phyloP scores from a whole-genome alignment of 2,797 vertebrate genomes.

The Valencia hispanica region DNA sequence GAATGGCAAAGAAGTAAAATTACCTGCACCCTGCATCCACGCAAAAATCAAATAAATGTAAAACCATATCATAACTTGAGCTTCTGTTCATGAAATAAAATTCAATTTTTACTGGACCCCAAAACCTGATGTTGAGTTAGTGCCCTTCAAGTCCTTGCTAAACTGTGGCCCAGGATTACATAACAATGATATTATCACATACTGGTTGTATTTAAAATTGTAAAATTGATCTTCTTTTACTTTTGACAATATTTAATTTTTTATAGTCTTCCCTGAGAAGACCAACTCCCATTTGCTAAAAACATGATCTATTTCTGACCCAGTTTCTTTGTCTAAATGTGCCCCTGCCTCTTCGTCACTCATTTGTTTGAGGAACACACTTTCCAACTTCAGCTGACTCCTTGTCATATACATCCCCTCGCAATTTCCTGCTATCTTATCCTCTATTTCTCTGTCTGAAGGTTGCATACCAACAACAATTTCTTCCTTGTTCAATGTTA shows the following conservation, averaged over 20 bases:
- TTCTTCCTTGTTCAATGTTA: neutral
- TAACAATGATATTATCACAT: neutral
- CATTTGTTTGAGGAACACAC: conserved; percentile 53
- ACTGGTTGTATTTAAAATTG: neutral
- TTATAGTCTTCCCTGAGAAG: conserved; percentile 48
- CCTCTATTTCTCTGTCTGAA: conserved; percentile 11
- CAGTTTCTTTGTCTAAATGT: neutral
- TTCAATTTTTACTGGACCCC: neutral
- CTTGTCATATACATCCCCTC: conserved; percentile 1
- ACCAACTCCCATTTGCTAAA: conserved; percentile 58
- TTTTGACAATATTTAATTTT: conserved; percentile 22
- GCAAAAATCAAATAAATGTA: neutral
- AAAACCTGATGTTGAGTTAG: neutral
- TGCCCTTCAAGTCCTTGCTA: too few species aligned
- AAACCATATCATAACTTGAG: neutral
- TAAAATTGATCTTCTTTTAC: neutral
- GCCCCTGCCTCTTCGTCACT: conserved; percentile 40
- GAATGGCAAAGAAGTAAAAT: neutral
- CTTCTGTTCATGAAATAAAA: neutral
- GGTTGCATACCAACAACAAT: neutral
- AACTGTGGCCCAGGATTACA: too few species aligned
- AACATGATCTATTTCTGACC: conserved; percentile 20
- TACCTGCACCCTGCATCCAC: neutral
- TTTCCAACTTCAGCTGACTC: conserved; percentile 35
- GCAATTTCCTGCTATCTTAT: neutral